These are phyloP conservation scores for Epinephelus fuscoguttatus DNA, from an alignment of 2,113 vertebrate genomes.

Conservation along the genomic window DNA sequence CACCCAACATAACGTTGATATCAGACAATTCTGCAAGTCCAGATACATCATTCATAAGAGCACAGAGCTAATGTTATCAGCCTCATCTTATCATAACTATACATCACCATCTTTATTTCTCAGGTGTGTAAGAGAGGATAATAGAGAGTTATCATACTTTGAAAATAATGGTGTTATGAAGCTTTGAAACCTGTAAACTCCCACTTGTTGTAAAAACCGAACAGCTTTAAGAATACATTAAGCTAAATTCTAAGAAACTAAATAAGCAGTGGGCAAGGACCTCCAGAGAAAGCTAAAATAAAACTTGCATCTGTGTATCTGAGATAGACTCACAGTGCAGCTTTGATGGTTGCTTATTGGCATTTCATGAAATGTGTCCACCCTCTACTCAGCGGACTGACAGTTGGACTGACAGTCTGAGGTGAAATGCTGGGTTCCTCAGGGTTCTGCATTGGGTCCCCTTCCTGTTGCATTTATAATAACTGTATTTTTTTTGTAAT, in stretches of 20 bases:
- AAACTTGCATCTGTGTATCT: neutral
- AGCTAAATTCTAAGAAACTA: neutral
- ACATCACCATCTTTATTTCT: neutral
- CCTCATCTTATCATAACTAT: neutral
- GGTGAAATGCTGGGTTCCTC: neutral
- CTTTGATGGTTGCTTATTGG: too few relatives aligned
- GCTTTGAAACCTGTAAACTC: neutral
- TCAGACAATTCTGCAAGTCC: neutral
- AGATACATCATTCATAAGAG: neutral
- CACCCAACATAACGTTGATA: neutral
- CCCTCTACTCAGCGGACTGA: neutral
- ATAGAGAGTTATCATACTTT: neutral
- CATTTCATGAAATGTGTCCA: neutral
- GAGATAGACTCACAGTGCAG: too few relatives aligned
- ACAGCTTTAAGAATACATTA: too few relatives aligned
- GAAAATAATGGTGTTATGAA: neutral
- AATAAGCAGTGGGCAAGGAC: neutral
- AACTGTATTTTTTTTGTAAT: neutral
- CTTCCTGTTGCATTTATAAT: neutral
- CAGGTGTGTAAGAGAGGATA: neutral
- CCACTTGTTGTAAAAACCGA: conserved; percentile 1
- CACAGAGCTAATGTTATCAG: neutral
- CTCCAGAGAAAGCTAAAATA: neutral
- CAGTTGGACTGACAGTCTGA: too few relatives aligned
- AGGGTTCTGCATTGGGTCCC: neutral